A percentile compares a stretch with the other conserved stretches of the same genome.
These are phyloP conservation scores for Vanessa atalanta DNA, from an alignment of 1,140 invertebrate species.

Conservation along the genomic window DNA sequence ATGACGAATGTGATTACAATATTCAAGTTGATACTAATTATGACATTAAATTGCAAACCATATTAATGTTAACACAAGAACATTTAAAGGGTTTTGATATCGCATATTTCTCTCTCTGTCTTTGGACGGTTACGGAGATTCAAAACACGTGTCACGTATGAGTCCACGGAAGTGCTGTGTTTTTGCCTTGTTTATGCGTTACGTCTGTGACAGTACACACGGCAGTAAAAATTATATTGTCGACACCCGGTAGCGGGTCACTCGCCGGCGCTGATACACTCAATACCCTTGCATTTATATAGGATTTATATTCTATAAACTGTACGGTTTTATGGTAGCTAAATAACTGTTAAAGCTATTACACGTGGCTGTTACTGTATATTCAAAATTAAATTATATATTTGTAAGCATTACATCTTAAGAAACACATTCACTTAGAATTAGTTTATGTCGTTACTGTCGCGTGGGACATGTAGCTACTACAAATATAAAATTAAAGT, in stretches of 20 bases:
- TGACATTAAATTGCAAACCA: neutral
- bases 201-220: conserved; percentile 45
- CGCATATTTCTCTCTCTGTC: neutral
- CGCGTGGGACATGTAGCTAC: no score
- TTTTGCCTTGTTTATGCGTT: conserved; percentile 21
- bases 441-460: no score
- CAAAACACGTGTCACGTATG: conserved; percentile 24
- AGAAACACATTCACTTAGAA: no score
- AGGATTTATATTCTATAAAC: conserved; percentile 13
- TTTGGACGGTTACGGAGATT: conserved; percentile 20
- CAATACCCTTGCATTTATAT: conserved; percentile 22
- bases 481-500: no score
- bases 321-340: conserved; percentile 15
- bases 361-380: neutral
- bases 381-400: neutral
- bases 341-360: conserved; percentile 9
- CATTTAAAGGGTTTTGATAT: conserved; percentile 1
- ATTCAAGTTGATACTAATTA: neutral
- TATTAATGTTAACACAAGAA: neutral
- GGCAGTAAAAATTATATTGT: conserved; percentile 62
- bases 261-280: conserved; percentile 37
- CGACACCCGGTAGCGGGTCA: conserved; percentile 57
- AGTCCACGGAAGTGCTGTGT: conserved; percentile 15
- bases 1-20: neutral
- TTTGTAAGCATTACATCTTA: no score